Base-by-base conservation (phyloP, 2,113 vertebrate species). In the Leptocoma aspasia region DNA sequence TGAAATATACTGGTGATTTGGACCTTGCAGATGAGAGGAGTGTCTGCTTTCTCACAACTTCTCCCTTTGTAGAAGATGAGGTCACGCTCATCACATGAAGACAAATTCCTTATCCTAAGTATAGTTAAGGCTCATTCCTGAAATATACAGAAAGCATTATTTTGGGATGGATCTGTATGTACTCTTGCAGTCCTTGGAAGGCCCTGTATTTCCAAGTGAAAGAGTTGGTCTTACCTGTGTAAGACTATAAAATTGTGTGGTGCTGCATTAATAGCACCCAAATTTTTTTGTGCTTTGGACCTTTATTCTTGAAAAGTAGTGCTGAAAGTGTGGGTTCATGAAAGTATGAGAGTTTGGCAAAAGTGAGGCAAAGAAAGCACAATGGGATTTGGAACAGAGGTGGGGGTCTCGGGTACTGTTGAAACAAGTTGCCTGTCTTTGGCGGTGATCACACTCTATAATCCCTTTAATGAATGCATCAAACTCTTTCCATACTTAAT, bases 61-160 rank as follows among this genome's bases (percentile, higher is more conserved):
- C 86, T 96, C 95, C 91, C 73, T 94, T 94, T 96, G 96, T 54
- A 94, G 97, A 96, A 92, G 84, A 97, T 96, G 96, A 97, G 91
- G 93, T 97, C 95, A 97, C 75, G 54, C 96, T 91, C 84, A 82
- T 94, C 94, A 82, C 86, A 95, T 90, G 96, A 95, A 96, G 94
- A 91, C 76, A 90, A 96, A 97, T 97, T 97, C 95, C 72, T 85
- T 71, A 89, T 69, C 94, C 97, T 97, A 97, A 97, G 95, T 97
- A 95, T 97, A 97, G 96, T 95, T 91, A 95, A 92, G 93, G 65
- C 73, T 86, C 90, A 82, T 95, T 95, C 96, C 95, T 91, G 93
- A 94, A 96, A 97, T 97, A 97, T 30, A 97, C 81, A 95, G 96
- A 96, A 95, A 94, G 90, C 95, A 96, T 95, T 97, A 97, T 97